Evolutionary conservation across 2,113 vertebrate genomes (phyloP).

Genomic region (Australoheros scitulus): DNA sequence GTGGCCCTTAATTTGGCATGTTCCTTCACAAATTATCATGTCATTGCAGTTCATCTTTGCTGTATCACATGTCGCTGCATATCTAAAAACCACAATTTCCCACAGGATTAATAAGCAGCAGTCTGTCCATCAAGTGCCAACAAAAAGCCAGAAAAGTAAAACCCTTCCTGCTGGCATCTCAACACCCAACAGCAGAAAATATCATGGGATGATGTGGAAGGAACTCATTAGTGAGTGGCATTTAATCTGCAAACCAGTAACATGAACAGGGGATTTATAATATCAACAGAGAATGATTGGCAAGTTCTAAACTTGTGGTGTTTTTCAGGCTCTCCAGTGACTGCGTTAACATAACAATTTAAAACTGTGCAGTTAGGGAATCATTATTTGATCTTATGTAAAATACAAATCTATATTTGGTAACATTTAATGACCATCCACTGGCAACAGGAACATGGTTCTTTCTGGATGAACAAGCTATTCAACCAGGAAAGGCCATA

Average conservation of each 20-base stretch:
- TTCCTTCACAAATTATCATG: conserved; percentile 29
- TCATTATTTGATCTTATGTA: conserved; percentile 31
- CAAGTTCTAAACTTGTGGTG: conserved; percentile 37
- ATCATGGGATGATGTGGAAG: conserved; percentile 48
- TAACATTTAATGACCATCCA: conserved; percentile 35
- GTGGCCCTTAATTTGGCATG: neutral
- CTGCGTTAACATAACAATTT: conserved; percentile 31
- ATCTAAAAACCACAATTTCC: conserved; percentile 34
- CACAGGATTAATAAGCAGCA: conserved; percentile 51
- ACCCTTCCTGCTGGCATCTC: conserved; percentile 42
- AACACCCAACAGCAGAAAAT: conserved; percentile 44
- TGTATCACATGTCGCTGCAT: neutral
- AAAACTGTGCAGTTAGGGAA: conserved; percentile 18
- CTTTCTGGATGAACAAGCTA: neutral
- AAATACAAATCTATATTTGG: conserved; percentile 42
- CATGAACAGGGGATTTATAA: conserved; percentile 60
- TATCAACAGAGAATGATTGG: conserved; percentile 60
- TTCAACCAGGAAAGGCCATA: neutral
- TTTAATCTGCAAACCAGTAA: conserved; percentile 62
- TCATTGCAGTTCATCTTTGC: conserved; percentile 7
- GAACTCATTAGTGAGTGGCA: conserved; percentile 65
- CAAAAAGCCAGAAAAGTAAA: conserved; percentile 18
- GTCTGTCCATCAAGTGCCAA: conserved; percentile 32
- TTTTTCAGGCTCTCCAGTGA: conserved; percentile 36
- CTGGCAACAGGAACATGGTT: conserved; percentile 2